Percentiles rank a stretch among this genome's conserved stretches.
phyloP scores from a whole-genome alignment of 1,140 invertebrate genomes.

The Goniozus legneri region DNA sequence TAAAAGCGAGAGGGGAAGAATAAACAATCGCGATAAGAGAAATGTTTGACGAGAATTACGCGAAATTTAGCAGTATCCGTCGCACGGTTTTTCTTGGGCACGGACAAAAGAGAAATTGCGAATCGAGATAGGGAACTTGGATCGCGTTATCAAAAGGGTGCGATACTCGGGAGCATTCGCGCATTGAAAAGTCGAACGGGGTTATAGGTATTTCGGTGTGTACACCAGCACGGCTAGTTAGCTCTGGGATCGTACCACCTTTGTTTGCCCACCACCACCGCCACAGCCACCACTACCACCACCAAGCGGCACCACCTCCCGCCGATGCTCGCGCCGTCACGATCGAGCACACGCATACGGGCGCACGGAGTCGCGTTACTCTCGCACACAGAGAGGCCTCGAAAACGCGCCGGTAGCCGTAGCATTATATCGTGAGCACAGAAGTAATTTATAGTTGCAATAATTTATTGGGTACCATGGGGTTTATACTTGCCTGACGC shows the following conservation, averaged over 20 bases:
- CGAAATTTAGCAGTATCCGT: no score
- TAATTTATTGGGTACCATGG: conserved; percentile 57
- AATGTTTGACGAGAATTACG: no score
- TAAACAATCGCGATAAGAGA: no score
- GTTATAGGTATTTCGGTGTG: neutral
- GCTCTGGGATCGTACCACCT: conserved; percentile 30
- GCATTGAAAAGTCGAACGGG: neutral
- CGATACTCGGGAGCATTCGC: no score
- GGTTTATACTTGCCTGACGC: conserved; percentile 56
- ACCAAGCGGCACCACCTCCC: conserved; percentile 3
- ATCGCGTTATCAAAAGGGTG: no score
- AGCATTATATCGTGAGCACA: conserved; percentile 55
- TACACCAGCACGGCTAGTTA: conserved; percentile 22
- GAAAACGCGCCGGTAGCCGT: conserved; percentile 44
- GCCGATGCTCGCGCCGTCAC: conserved; percentile 24
- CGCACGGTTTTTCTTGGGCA: no score
- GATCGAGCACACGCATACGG: conserved; percentile 14
- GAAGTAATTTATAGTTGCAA: conserved; percentile 58
- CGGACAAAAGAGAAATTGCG: no score
- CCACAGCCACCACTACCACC: conserved; percentile 3
- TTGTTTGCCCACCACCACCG: conserved; percentile 35
- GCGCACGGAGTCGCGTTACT: conserved; percentile 18
- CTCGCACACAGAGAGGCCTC: neutral
- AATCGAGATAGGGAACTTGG: no score
- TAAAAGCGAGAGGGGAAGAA: no score